Percentiles rank a stretch among this genome's conserved stretches.
These are phyloP conservation scores for Ammodytes marinus DNA, from an alignment of 2,113 vertebrate genomes.

Conservation along the genomic window DNA sequence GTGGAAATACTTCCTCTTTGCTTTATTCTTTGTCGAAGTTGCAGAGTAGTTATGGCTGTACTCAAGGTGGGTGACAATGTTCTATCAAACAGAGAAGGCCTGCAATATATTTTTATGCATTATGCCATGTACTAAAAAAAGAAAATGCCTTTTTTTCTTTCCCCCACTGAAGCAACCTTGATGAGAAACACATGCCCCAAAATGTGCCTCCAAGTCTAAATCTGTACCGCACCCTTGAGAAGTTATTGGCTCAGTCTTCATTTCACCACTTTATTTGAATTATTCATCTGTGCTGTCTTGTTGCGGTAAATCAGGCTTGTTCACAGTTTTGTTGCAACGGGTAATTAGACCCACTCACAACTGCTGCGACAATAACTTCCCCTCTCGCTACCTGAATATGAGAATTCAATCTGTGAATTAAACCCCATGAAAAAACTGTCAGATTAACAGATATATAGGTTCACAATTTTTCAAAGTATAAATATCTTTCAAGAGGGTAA, in stretches of 20 bases:
- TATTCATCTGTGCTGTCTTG: constrained; percentile 22
- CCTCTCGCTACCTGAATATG: not conserved
- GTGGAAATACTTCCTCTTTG: not conserved
- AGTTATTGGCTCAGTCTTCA: constrained; percentile 30
- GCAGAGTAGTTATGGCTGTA: constrained; percentile 3
- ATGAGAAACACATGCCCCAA: not conserved
- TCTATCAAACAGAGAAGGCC: constrained; percentile 4
- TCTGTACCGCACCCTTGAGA: constrained; percentile 24
- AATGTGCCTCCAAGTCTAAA: not conserved
- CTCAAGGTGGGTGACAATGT: constrained; percentile 33
- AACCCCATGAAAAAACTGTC: not conserved
- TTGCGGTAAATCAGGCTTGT: constrained; percentile 18
- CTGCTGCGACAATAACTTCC: constrained; percentile 1
- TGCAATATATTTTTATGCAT: constrained; percentile 11
- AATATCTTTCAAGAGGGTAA: not conserved
- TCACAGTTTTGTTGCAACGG: constrained; percentile 44
- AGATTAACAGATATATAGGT: not conserved
- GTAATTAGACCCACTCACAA: constrained; percentile 16
- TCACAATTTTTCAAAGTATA: not conserved
- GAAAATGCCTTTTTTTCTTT: not conserved
- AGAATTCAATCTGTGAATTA: not conserved
- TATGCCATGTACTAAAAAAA: not conserved
- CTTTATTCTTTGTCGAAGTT: not conserved
- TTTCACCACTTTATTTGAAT: constrained; percentile 19
- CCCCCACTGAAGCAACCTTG: not conserved